A percentile compares a stretch with the other conserved stretches of the same genome.
phyloP scores from a whole-genome alignment of 2,797 vertebrate genomes.

The Pseudochirops corinnae region DNA sequence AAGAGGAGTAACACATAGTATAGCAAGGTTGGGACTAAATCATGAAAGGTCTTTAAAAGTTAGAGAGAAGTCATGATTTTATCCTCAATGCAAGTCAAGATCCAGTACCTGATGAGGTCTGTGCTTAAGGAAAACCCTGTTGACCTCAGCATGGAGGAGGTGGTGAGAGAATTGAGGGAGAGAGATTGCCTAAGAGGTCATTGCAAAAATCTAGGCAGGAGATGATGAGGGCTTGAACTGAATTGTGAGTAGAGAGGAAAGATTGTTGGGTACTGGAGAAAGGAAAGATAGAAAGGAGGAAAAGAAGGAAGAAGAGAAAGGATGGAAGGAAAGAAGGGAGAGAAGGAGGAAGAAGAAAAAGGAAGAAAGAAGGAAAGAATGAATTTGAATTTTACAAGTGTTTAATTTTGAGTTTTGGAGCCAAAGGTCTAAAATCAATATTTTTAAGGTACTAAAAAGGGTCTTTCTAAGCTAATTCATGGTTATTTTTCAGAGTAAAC shows the following conservation, averaged over 20 bases:
- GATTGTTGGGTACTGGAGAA: background rate
- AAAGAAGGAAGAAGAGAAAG: background rate
- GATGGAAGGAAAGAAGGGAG: too few species aligned
- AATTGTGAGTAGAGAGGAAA: background rate
- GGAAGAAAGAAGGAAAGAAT: background rate
- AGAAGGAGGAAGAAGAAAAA: background rate
- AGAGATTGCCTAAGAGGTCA: background rate
- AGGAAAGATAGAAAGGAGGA: background rate
- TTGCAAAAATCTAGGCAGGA: background rate
- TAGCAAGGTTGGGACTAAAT: background rate
- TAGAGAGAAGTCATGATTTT: background rate
- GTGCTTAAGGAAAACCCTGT: background rate
- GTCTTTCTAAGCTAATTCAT: background rate
- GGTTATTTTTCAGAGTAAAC: background rate
- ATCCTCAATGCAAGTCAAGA: background rate
- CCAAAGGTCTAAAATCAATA: background rate
- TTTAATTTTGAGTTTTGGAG: background rate
- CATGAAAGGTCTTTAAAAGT: background rate
- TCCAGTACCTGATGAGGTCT: background rate
- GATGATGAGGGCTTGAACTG: background rate
- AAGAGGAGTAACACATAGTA: background rate
- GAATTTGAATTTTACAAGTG: background rate
- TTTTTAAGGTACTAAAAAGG: background rate
- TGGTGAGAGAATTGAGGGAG: background rate
- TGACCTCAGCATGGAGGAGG: background rate